Percentiles rank a stretch among this genome's conserved stretches.
These are phyloP conservation scores for Dasyprocta punctata DNA, from an alignment of 2,113 vertebrate genomes.

Conservation along the genomic window DNA sequence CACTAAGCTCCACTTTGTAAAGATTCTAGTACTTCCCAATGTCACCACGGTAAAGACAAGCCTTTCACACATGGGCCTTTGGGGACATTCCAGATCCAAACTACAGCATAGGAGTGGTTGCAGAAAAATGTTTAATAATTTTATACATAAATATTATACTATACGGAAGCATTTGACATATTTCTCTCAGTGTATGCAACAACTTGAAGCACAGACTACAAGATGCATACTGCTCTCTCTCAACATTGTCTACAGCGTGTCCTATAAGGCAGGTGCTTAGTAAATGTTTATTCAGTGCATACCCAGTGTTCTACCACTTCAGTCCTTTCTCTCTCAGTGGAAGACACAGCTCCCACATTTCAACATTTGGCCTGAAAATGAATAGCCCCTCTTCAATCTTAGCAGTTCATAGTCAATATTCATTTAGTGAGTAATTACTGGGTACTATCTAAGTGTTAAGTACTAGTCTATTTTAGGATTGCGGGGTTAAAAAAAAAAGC, in stretches of 20 bases:
- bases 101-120: neutral
- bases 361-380: neutral
- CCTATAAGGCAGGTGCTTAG: neutral
- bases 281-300: neutral
- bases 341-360: neutral
- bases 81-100: neutral
- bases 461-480: neutral
- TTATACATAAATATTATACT: neutral
- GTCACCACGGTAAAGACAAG: neutral
- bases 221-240: neutral
- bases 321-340: neutral
- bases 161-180: neutral
- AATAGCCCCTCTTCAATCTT: neutral
- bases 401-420: neutral
- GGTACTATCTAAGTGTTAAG: neutral
- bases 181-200: neutral
- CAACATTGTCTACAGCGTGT: neutral
- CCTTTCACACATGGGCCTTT: neutral
- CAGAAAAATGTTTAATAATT: neutral
- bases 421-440: neutral
- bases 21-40: neutral
- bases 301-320: neutral
- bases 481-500: neutral
- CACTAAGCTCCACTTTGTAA: neutral
- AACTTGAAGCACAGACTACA: neutral